These are phyloP conservation scores for Condylura cristata DNA, from an alignment of 2,113 vertebrate species.

Conservation along the genomic window DNA sequence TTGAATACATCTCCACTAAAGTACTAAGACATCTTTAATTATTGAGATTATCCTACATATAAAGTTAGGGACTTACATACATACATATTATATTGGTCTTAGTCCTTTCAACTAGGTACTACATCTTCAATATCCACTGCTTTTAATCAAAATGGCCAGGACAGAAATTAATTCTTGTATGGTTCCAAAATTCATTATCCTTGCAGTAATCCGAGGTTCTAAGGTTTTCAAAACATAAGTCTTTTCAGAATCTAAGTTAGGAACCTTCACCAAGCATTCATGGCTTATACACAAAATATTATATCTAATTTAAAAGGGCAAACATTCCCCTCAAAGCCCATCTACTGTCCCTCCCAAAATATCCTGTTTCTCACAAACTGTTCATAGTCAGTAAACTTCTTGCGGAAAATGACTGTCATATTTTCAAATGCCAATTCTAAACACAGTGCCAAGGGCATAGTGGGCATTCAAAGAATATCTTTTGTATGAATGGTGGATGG, in stretches of 20 bases:
- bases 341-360: not conserved
- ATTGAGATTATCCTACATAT: not conserved
- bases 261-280: not conserved
- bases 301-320: not conserved
- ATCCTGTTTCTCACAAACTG: not conserved
- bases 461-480: not conserved
- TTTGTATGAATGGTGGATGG: not conserved
- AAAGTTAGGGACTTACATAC: not conserved
- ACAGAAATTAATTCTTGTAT: conserved; percentile 10
- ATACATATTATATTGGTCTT: not conserved
- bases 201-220: not conserved
- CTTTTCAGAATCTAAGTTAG: conserved; percentile 19
- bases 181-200: not conserved
- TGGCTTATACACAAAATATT: not conserved
- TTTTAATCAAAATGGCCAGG: not conserved
- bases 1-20: not conserved
- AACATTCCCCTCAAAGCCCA: not conserved
- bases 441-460: not conserved
- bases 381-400: not conserved
- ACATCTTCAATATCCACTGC: not conserved
- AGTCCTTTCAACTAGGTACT: not conserved
- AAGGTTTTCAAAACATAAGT: not conserved
- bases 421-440: not conserved
- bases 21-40: not conserved
- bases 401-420: not conserved